A percentile compares a stretch with the other conserved stretches of the same genome.
phyloP scores from a whole-genome alignment of 64 coral and sea anemone species.

The Stichodactyla mertensii region DNA sequence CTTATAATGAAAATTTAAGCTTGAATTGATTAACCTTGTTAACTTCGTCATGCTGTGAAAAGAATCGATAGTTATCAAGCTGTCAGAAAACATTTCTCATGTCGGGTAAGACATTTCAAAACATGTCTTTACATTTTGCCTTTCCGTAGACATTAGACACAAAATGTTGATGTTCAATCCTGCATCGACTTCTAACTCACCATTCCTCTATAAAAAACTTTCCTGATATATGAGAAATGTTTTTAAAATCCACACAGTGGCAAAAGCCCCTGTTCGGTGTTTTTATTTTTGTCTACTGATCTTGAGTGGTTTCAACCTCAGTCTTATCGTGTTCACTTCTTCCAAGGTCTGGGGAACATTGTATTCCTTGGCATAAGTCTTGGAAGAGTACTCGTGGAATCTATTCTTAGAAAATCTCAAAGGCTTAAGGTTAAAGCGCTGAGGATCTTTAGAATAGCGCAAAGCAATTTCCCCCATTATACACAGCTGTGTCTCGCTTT shows the following conservation, averaged over 20 bases:
- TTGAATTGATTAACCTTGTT: neutral
- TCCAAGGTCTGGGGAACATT: slow-evolving; percentile 56
- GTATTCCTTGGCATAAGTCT: slow-evolving; percentile 54
- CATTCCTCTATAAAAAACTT: neutral
- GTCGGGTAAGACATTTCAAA: neutral
- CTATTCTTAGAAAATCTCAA: slow-evolving; percentile 54
- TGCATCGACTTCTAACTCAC: neutral
- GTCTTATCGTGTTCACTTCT: slow-evolving; percentile 50
- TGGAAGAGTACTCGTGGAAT: slow-evolving; percentile 60
- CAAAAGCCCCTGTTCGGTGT: neutral
- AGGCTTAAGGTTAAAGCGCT: slow-evolving; percentile 53
- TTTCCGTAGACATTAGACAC: too few species aligned
- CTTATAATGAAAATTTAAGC: neutral
- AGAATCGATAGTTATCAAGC: neutral
- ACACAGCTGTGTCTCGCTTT: slow-evolving; percentile 64
- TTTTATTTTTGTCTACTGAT: slow-evolving; percentile 32
- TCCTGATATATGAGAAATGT: neutral
- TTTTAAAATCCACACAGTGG: neutral
- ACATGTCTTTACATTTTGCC: neutral
- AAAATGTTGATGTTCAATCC: too few species aligned
- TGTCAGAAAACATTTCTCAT: neutral
- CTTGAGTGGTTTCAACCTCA: slow-evolving; percentile 57
- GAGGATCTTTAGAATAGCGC: slow-evolving; percentile 50
- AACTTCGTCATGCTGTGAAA: neutral
- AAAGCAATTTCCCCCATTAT: slow-evolving; percentile 82